Evolutionary conservation across 2,797 vertebrate species (phyloP).

Genomic region (Acanthornis magna): DNA sequence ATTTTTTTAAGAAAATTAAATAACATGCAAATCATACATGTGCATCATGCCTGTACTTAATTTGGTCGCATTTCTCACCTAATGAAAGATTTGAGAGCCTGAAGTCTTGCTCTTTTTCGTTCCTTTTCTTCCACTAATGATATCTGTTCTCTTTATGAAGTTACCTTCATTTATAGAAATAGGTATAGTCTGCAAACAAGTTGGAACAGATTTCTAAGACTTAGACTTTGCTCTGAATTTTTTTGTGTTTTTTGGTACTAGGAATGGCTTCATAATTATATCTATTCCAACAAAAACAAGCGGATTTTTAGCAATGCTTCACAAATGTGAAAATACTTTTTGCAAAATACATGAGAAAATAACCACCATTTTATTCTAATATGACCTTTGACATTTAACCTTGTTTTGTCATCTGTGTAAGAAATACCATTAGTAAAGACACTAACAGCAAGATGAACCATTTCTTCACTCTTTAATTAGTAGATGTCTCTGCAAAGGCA

Average conservation of each 20-base stretch:
- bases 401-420: neutral
- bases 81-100: neutral
- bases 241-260: neutral
- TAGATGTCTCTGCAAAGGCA: neutral
- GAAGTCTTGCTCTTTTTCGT: neutral
- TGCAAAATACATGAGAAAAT: neutral
- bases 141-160: neutral
- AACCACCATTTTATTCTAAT: neutral
- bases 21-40: rapidly evolving
- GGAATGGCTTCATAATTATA: neutral
- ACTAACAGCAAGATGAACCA: neutral
- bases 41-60: neutral
- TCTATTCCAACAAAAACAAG: neutral
- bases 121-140: neutral
- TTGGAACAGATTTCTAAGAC: neutral
- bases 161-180: neutral
- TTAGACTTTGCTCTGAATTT: neutral
- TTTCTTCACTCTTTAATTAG: neutral
- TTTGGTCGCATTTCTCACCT: neutral
- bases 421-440: neutral
- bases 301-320: neutral
- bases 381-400: neutral
- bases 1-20: no score
- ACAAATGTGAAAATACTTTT: neutral
- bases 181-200: neutral